phyloP scores from a whole-genome alignment of 1,140 invertebrate genomes.

The Amyelois transitella region DNA sequence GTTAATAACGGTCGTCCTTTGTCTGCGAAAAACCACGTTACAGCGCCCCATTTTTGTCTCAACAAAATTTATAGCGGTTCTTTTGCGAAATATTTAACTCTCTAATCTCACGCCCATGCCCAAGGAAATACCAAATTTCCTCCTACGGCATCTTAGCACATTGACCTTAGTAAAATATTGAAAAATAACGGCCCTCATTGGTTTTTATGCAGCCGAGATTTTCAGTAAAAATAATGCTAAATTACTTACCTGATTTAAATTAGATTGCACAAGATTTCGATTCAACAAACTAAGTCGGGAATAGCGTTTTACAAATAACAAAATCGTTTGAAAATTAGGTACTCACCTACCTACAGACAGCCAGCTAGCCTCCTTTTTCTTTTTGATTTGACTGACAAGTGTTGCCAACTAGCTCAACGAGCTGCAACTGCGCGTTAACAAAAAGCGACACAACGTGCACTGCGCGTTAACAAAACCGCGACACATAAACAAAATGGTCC shows the following conservation, averaged over 20 bases:
- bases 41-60: slow-evolving; percentile 5
- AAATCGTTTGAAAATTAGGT: no score
- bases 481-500: no score
- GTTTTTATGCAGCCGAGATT: slow-evolving; percentile 13
- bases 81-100: not conserved
- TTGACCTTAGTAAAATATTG: slow-evolving; percentile 61
- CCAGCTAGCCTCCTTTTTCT: no score
- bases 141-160: slow-evolving; percentile 37
- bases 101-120: slow-evolving; percentile 8
- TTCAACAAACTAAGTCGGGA: no score
- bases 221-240: not conserved
- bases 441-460: no score
- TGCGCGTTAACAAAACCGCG: no score
- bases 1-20: slow-evolving; percentile 33
- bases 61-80: slow-evolving; percentile 6
- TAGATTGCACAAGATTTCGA: not conserved
- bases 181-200: slow-evolving; percentile 60
- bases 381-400: no score
- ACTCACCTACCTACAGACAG: no score
- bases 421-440: no score
- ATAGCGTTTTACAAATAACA: no score
- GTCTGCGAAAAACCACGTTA: slow-evolving; percentile 12
- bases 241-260: not conserved
- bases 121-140: slow-evolving; percentile 10
- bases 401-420: no score